phyloP scores from a whole-genome alignment of 2,113 vertebrate species.

The Pardalotus punctatus region DNA sequence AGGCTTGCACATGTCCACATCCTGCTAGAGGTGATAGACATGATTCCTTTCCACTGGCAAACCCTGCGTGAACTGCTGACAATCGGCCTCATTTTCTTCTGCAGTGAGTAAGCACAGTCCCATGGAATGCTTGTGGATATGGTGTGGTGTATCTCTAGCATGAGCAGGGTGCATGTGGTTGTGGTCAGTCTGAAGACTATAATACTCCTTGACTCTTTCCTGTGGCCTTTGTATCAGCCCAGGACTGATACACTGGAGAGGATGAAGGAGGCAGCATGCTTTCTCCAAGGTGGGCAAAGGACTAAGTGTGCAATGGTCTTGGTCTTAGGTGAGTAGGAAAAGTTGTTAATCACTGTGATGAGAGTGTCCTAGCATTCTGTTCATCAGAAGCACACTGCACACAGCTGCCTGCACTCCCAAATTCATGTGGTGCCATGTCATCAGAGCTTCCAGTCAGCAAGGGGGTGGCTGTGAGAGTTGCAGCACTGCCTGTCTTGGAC shows the following conservation, averaged over 20 bases:
- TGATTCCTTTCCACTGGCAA: background rate
- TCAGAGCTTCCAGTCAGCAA: background rate
- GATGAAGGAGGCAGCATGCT: background rate
- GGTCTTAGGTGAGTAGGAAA: background rate
- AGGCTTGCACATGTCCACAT: background rate
- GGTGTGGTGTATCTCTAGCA: accelerated
- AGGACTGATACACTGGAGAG: background rate
- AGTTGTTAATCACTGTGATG: background rate
- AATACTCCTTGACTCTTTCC: background rate
- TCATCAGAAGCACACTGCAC: background rate
- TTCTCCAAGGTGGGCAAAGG: background rate
- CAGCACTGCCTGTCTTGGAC: background rate
- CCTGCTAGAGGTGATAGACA: background rate
- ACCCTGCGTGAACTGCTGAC: accelerated
- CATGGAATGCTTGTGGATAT: background rate
- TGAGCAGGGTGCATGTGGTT: accelerated
- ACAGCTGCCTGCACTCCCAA: background rate
- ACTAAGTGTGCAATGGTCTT: accelerated
- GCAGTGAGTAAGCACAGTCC: accelerated
- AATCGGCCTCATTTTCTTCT: background rate
- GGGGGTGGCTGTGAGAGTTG: accelerated
- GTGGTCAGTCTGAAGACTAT: background rate
- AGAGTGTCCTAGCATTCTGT: background rate
- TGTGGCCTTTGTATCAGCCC: accelerated
- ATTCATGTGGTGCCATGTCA: background rate